A percentile compares a stretch with the other conserved stretches of the same genome.
phyloP scores from a whole-genome alignment of 2,797 vertebrate species.

The Coccyzus lansbergi region DNA sequence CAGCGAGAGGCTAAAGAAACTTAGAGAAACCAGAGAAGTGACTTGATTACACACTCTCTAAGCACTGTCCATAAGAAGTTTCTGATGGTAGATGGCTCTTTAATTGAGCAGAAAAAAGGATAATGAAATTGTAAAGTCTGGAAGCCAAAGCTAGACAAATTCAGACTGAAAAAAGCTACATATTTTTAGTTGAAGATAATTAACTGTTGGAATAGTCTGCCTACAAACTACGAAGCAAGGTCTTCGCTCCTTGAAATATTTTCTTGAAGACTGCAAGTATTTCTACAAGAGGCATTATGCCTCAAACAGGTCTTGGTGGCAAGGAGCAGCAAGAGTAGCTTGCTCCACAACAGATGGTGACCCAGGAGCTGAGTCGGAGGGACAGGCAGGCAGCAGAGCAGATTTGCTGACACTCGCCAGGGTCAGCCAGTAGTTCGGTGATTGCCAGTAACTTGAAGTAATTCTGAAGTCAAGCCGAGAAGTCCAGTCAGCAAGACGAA shows the following conservation, averaged over 20 bases:
- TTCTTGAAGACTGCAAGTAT: background rate
- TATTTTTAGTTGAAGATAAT: conserved; percentile 31
- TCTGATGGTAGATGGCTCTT: conserved; percentile 42
- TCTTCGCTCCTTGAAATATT: background rate
- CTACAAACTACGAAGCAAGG: background rate
- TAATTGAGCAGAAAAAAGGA: conserved; percentile 52
- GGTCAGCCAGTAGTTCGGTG: background rate
- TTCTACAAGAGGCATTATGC: background rate
- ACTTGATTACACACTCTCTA: background rate
- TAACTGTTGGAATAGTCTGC: background rate
- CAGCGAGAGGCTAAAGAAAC: conserved; percentile 17
- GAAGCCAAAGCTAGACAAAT: conserved; percentile 30
- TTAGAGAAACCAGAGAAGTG: conserved; percentile 7
- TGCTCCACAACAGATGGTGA: background rate
- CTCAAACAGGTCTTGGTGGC: background rate
- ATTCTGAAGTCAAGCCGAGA: background rate
- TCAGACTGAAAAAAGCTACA: background rate
- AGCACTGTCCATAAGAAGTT: background rate
- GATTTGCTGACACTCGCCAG: background rate
- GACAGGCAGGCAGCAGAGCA: background rate
- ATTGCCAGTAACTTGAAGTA: background rate
- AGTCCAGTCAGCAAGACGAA: background rate
- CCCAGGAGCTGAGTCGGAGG: background rate
- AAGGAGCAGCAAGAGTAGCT: background rate
- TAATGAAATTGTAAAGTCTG: conserved; percentile 45